These are phyloP conservation scores for Xestobium rufovillosum DNA, from an alignment of 2,888 invertebrate species.

Conservation along the genomic window DNA sequence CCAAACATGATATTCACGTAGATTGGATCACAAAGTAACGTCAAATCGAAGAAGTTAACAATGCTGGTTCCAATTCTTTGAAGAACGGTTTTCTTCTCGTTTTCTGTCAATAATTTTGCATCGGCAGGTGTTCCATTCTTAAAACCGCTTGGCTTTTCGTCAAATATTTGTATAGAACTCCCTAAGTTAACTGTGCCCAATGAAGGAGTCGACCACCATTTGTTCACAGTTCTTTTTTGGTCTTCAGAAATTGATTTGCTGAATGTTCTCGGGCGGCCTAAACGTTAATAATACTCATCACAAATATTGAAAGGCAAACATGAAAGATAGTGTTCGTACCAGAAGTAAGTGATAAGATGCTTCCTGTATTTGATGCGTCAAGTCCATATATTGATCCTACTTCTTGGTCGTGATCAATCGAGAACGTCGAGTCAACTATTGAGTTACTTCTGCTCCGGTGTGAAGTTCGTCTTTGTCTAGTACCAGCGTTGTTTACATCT, in stretches of 20 bases:
- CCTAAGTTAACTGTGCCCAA: neutral
- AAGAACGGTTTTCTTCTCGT: conserved; percentile 18
- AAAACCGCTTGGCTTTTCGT: no score
- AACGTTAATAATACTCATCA: no score
- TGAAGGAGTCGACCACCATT: neutral
- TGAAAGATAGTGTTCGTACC: no score
- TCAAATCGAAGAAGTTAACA: conserved; percentile 55
- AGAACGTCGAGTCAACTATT: conserved; percentile 19
- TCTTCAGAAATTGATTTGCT: no score
- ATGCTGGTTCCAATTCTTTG: conserved; percentile 34
- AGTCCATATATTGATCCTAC: conserved; percentile 41
- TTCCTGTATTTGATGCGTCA: conserved; percentile 39
- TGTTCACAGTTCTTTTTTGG: conserved; percentile 1
- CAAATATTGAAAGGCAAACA: no score
- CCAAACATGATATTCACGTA: conserved; percentile 63
- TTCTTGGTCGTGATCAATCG: conserved; percentile 39
- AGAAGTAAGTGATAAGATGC: conserved; percentile 34
- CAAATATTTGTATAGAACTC: conserved; percentile 1
- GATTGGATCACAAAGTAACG: conserved; percentile 55
- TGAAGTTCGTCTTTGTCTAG: no score
- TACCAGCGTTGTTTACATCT: no score
- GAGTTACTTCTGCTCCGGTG: neutral
- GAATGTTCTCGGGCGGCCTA: no score
- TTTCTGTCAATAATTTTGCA: no score
- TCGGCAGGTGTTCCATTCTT: no score